These are phyloP conservation scores for Coptodon rendalli DNA, from an alignment of 2,113 vertebrate species.

Conservation along the genomic window DNA sequence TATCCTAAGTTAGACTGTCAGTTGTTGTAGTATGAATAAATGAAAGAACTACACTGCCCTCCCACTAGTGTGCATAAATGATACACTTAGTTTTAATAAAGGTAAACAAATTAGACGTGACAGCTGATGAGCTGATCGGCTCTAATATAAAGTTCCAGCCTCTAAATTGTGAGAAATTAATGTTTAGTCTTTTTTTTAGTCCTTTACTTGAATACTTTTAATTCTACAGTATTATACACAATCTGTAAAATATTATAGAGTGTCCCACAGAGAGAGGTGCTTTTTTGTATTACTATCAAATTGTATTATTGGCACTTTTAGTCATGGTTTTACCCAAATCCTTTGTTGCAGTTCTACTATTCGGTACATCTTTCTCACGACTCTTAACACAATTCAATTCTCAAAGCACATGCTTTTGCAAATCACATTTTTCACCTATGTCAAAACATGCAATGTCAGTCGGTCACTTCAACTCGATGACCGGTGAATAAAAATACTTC, in stretches of 20 bases:
- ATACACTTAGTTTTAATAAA: background rate
- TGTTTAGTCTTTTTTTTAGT: background rate
- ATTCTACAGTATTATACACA: background rate
- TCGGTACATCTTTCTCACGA: accelerated
- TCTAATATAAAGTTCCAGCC: background rate
- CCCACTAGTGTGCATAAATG: background rate
- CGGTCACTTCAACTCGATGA: background rate
- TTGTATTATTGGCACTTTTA: background rate
- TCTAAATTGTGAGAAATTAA: background rate
- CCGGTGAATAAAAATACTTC: background rate
- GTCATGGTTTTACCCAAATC: background rate
- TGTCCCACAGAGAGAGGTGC: background rate
- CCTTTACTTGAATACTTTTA: background rate
- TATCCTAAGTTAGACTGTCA: background rate
- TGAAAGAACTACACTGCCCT: background rate
- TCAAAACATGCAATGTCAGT: background rate
- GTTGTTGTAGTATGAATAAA: background rate
- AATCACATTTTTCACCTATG: background rate
- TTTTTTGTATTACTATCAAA: background rate
- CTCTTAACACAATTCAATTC: background rate
- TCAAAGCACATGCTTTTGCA: background rate
- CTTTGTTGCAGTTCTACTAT: background rate
- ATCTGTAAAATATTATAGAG: background rate
- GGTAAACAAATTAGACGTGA: background rate
- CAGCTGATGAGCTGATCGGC: background rate